A percentile compares a stretch with the other conserved stretches of the same genome.
These are phyloP conservation scores for Melieria crassipennis DNA, from an alignment of 2,888 invertebrate genomes.

Conservation along the genomic window DNA sequence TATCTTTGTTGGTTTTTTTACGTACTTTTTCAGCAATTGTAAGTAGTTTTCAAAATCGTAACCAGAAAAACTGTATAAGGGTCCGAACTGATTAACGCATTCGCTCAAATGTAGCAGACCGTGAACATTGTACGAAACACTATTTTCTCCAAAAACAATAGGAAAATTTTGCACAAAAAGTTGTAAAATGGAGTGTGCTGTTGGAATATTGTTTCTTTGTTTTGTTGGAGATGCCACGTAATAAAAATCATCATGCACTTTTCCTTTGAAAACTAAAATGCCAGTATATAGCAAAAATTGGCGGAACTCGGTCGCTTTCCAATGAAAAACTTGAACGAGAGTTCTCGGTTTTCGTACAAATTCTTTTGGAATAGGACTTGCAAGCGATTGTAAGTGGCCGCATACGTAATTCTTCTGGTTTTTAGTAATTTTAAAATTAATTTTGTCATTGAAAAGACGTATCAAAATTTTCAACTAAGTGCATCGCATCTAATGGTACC, in stretches of 20 bases:
- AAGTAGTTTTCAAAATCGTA: constrained; percentile 4
- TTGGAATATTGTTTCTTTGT: background rate
- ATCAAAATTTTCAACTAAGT: constrained; percentile 27
- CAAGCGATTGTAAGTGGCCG: constrained; percentile 14
- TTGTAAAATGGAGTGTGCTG: background rate
- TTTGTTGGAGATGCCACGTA: background rate
- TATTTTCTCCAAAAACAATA: background rate
- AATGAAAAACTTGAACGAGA: constrained; percentile 33
- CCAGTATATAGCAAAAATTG: constrained; percentile 8
- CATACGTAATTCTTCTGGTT: background rate
- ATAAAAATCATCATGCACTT: constrained; percentile 17
- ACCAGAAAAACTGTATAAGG: background rate
- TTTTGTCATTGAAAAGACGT: constrained; percentile 17
- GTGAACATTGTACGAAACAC: constrained; percentile 1
- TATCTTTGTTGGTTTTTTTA: constrained; percentile 2
- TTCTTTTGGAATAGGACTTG: constrained; percentile 23
- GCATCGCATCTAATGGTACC: constrained; percentile 16
- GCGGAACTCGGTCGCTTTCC: constrained; percentile 27
- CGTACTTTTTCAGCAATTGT: background rate
- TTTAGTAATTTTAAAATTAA: background rate
- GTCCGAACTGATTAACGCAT: background rate
- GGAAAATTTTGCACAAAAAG: background rate
- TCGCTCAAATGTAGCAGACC: background rate
- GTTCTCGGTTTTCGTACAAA: constrained; percentile 32
- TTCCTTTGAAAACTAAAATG: background rate